Conservation (phyloP, 2,113 vertebrate species). For the Piliocolobus tephrosceles region DNA sequence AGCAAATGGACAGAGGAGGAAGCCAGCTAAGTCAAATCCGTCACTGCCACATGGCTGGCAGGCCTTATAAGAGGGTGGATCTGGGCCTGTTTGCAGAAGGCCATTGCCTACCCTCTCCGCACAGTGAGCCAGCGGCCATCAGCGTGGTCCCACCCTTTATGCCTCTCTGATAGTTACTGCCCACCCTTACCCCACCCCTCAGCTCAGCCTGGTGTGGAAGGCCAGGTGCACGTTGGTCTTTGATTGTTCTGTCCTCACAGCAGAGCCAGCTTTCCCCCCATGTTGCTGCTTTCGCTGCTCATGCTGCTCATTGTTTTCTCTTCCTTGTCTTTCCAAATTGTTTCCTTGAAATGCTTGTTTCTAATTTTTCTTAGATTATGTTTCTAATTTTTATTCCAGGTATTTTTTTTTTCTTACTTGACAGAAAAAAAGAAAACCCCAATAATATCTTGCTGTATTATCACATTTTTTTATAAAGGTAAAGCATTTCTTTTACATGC, state of each 20-base stretch:
- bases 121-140: neutral
- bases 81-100: neutral
- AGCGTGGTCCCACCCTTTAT: neutral
- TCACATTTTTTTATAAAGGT: slow-evolving; percentile 79
- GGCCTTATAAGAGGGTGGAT: neutral
- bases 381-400: slow-evolving; percentile 65
- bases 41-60: neutral
- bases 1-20: neutral
- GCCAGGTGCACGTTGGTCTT: neutral
- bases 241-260: neutral
- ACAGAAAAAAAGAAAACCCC: neutral
- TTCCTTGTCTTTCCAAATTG: slow-evolving; percentile 25
- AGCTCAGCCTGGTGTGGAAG: neutral
- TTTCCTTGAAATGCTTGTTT: slow-evolving; percentile 53
- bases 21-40: neutral
- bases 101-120: neutral
- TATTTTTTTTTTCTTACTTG: slow-evolving; percentile 66
- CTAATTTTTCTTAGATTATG: slow-evolving; percentile 53
- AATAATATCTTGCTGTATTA: slow-evolving; percentile 70
- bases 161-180: neutral
- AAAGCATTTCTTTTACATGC: slow-evolving; percentile 59
- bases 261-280: slow-evolving; percentile 5
- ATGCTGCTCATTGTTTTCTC: slow-evolving; percentile 53
- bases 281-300: neutral
- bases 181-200: neutral